phyloP scores from a whole-genome alignment of 2,113 vertebrate genomes.

The Tricholaema leucomelas region DNA sequence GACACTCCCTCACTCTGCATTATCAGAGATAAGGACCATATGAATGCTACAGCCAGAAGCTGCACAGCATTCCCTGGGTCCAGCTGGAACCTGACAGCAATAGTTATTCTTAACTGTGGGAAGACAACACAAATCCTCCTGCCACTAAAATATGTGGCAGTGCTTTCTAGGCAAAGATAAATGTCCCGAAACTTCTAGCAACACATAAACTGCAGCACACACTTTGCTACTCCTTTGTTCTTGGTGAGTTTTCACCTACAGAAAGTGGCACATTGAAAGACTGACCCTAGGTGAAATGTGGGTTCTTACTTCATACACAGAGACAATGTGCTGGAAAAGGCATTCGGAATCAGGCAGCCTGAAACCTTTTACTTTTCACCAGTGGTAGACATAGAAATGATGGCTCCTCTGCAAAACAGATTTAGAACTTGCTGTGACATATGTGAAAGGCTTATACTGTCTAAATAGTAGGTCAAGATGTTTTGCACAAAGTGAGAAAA shows the following conservation, averaged over 20 bases:
- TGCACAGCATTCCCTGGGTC: background rate
- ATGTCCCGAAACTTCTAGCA: background rate
- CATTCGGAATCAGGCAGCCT: background rate
- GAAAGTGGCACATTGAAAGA: background rate
- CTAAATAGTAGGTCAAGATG: background rate
- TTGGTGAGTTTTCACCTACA: background rate
- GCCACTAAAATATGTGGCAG: background rate
- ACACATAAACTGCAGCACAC: background rate
- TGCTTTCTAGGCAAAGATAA: background rate
- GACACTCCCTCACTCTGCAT: background rate
- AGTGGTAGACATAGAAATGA: background rate
- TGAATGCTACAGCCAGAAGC: background rate
- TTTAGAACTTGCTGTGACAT: background rate
- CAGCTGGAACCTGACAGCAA: background rate
- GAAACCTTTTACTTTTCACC: background rate
- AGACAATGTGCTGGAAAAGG: background rate
- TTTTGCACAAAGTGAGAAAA: background rate
- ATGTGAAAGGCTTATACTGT: background rate
- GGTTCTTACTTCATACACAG: rapidly evolving
- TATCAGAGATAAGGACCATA: background rate
- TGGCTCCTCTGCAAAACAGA: background rate
- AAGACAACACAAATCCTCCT: slow-evolving; percentile 10
- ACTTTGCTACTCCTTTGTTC: background rate
- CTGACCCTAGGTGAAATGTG: background rate
- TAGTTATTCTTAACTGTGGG: background rate